Evolutionary conservation across 2,797 vertebrate genomes (phyloP), one percentile per base, ranked within the genome.

Genomic region (Zalophus californianus): DNA sequence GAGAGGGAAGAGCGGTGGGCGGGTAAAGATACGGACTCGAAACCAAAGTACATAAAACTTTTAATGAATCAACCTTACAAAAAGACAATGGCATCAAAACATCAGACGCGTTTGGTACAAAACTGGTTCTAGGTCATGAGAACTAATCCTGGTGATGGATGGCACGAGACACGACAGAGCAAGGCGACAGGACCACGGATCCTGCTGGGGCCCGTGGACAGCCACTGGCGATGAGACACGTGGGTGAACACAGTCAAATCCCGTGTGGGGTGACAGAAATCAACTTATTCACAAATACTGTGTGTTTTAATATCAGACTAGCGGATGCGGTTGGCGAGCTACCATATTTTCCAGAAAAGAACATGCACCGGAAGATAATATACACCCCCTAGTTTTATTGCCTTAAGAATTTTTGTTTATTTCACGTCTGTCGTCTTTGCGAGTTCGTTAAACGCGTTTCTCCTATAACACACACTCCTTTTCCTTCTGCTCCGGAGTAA

Each of bases 1-100:
- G 82, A 50, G 70, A 27, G 58, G 80, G 38, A 41, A 21, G 23
- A 70, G 90, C 90, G 35, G 29, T 25, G 27, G 27, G 27, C 0
- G n/a, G 66, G 35, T 0, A 97, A 94, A 96, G 97, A 97, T 93
- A 96, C 96, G 92, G 93, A 48, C 93, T 97, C 78, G 80, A 98
- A 98, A 97, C 96, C 99, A 98, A 99, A 99, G 99, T 99, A 99
- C 99, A 98, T 99, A 99, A 99, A 99, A 99, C 98, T 99, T 99
- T 99, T 99, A 99, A 99, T 99, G 99, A 99, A 98, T 99, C 99
- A 99, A 99, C 99, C 98, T 99, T 99, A 99, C 99, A 99, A 99
- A 99, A 99, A 99, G 98, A 99, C 99, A 99, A 99, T 99, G 99
- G 98, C 99, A 99, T 99, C 98, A 99, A 99, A 99, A 99, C 99